A percentile compares a stretch with the other conserved stretches of the same genome.
These are phyloP conservation scores for Paratrypauchen microcephalus DNA, from an alignment of 2,797 vertebrate species.

Conservation along the genomic window DNA sequence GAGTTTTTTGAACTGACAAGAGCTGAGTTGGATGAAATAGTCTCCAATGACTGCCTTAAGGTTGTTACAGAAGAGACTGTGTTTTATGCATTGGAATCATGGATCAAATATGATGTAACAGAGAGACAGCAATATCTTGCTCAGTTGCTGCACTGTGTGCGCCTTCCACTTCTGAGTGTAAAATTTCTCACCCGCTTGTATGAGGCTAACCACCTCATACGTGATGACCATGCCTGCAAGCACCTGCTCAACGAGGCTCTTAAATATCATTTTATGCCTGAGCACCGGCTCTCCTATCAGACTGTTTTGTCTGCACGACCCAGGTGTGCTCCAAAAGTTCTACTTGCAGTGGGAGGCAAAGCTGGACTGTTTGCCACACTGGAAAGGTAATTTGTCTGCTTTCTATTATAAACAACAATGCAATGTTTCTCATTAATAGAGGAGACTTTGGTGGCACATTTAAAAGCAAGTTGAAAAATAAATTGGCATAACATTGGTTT, in stretches of 20 bases:
- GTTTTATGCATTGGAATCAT: slow-evolving; percentile 93
- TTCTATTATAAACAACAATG: neutral
- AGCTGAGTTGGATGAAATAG: slow-evolving; percentile 92
- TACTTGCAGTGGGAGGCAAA: slow-evolving; percentile 96
- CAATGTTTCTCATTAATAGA: neutral
- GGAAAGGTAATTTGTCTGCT: slow-evolving; percentile 82
- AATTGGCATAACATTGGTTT: neutral
- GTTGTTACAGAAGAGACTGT: slow-evolving; percentile 94
- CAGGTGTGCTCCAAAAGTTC: slow-evolving; percentile 94
- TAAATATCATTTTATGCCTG: slow-evolving; percentile 99
- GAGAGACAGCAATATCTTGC: slow-evolving; percentile 94
- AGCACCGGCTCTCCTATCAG: slow-evolving; percentile 96
- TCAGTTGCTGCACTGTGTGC: slow-evolving; percentile 92
- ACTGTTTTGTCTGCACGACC: slow-evolving; percentile 89
- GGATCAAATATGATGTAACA: slow-evolving; percentile 95
- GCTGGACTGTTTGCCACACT: slow-evolving; percentile 94
- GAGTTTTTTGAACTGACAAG: slow-evolving; percentile 96
- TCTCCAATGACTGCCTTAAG: slow-evolving; percentile 96
- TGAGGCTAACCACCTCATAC: slow-evolving; percentile 98
- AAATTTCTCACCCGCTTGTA: slow-evolving; percentile 96
- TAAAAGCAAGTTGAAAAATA: neutral
- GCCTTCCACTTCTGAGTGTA: slow-evolving; percentile 95
- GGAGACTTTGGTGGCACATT: neutral
- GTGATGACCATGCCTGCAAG: slow-evolving; percentile 96
- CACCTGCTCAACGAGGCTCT: slow-evolving; percentile 97